phyloP scores from a whole-genome alignment of 2,113 vertebrate species.

The Etia nguti region DNA sequence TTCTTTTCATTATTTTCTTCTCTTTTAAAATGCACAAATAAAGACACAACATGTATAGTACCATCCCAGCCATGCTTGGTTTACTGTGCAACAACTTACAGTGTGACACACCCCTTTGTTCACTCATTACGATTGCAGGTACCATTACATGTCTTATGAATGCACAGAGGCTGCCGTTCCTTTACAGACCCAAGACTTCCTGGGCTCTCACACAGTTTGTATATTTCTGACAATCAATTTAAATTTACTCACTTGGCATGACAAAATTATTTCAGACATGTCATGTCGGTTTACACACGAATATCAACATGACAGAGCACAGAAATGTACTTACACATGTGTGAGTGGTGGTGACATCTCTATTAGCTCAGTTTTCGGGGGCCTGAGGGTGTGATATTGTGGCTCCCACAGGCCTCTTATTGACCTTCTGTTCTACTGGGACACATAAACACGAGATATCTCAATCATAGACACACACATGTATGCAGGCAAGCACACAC shows the following conservation, averaged over 20 bases:
- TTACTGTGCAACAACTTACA: neutral
- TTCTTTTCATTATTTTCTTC: neutral
- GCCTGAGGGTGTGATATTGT: constrained; percentile 48
- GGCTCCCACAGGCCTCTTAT: constrained; percentile 62
- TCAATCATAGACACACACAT: neutral
- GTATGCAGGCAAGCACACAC: neutral
- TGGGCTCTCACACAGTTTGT: neutral
- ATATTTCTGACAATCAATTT: neutral
- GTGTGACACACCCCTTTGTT: neutral
- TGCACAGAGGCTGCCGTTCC: neutral
- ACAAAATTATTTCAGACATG: neutral
- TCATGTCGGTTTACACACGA: neutral
- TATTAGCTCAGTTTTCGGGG: constrained; percentile 73
- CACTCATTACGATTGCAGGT: neutral
- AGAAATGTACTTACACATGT: neutral
- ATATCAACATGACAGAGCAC: neutral
- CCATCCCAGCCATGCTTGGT: neutral
- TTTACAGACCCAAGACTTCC: neutral
- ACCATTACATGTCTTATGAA: neutral
- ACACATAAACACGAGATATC: constrained; percentile 24
- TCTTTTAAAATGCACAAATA: neutral
- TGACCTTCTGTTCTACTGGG: constrained; percentile 42
- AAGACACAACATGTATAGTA: neutral
- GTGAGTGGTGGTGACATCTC: constrained; percentile 45
- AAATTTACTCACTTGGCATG: neutral